Conservation (phyloP, 2,113 vertebrate species). For the Sinocyclocheilus anshuiensis region DNA sequence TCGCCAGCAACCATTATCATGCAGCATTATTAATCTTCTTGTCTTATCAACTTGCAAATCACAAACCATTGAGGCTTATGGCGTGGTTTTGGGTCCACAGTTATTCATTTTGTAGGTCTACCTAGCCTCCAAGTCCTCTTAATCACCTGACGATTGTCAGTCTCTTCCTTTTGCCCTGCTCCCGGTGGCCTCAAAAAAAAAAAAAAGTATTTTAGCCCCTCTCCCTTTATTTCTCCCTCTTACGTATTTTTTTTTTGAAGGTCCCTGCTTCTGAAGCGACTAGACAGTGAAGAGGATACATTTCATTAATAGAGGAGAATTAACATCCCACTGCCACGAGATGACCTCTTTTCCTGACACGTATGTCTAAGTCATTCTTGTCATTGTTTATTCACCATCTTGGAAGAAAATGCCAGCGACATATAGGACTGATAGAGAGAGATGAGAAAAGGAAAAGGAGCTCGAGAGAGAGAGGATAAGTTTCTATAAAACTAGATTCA, state of each 20-base stretch:
- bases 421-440: conserved; percentile 56
- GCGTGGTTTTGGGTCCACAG: conserved; percentile 97
- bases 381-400: conserved; percentile 73
- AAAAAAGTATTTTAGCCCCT: conserved; percentile 74
- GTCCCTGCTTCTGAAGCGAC: conserved; percentile 73
- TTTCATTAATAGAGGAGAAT: conserved; percentile 98
- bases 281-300: conserved; percentile 83
- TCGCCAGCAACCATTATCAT: conserved; percentile 98
- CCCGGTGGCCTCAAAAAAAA: conserved; percentile 79
- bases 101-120: conserved; percentile 99
- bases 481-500: conserved; percentile 88
- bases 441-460: not conserved
- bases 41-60: conserved; percentile 99
- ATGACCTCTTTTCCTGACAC: conserved; percentile 91
- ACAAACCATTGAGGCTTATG: conserved; percentile 99
- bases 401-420: conserved; percentile 68
- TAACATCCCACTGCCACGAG: conserved; percentile 87
- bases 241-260: conserved; percentile 61
- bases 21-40: conserved; percentile 99
- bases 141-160: conserved; percentile 99
- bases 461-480: conserved; percentile 45
- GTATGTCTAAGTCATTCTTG: conserved; percentile 82
- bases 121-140: conserved; percentile 96
- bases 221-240: conserved; percentile 55
- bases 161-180: conserved; percentile 88